phyloP scores from a whole-genome alignment of 2,113 vertebrate genomes.

The Indri indri region DNA sequence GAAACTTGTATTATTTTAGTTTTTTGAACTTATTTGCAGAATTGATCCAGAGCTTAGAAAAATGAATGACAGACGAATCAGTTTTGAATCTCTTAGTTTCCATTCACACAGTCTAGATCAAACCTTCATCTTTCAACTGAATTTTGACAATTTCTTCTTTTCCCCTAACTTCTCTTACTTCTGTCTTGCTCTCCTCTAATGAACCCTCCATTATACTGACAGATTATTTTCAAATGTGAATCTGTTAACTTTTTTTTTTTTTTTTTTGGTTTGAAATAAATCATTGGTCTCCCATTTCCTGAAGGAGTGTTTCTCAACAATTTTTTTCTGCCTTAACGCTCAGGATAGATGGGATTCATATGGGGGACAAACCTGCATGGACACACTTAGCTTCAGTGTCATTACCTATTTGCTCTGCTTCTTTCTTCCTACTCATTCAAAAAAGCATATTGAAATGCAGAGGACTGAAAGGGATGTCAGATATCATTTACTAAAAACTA shows the following conservation, averaged over 20 bases:
- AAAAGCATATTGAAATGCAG: not conserved
- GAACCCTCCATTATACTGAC: not conserved
- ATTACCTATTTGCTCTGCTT: not conserved
- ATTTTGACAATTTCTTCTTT: slow-evolving; percentile 16
- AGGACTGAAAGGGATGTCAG: not conserved
- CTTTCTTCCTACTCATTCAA: not conserved
- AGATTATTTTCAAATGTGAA: not conserved
- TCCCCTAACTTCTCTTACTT: not conserved
- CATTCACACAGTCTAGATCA: not conserved
- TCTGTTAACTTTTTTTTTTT: not conserved
- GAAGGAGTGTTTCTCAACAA: not conserved
- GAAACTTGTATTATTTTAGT: slow-evolving; percentile 9
- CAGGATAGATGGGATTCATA: not conserved
- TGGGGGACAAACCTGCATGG: not conserved
- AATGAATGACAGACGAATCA: not conserved
- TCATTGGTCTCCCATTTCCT: not conserved
- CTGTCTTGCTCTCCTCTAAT: not conserved
- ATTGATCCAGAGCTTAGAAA: not conserved
- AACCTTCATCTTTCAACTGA: not conserved
- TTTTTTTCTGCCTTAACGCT: not conserved
- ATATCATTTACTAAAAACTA: not conserved
- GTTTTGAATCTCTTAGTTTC: slow-evolving; percentile 12
- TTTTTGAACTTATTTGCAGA: not conserved
- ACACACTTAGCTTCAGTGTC: not conserved
- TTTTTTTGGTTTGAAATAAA: not conserved